Evolutionary conservation across 1,140 invertebrate species (phyloP).

Genomic region (Dufourea novaeangliae): DNA sequence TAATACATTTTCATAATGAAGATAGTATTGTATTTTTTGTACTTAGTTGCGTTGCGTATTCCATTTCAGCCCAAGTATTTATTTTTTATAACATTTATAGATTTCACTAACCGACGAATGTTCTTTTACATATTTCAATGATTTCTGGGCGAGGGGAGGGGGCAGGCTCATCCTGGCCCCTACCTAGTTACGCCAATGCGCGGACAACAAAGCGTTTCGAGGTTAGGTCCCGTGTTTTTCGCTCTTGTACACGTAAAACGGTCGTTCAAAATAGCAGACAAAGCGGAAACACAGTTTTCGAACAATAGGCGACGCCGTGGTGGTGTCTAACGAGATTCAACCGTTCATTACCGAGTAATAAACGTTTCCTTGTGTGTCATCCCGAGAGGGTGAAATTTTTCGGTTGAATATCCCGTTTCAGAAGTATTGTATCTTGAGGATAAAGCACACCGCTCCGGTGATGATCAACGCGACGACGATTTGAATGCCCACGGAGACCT

Average conservation of each 20-base stretch:
- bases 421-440: slow-evolving; percentile 11
- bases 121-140: no score
- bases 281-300: no score
- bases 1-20: no score
- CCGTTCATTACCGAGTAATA: not conserved
- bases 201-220: not conserved
- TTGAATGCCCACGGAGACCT: not conserved
- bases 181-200: no score
- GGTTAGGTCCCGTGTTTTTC: not conserved
- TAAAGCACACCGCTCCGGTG: slow-evolving; percentile 12
- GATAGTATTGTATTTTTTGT: no score
- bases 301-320: not conserved
- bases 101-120: no score
- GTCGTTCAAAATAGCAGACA: not conserved
- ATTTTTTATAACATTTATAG: no score
- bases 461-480: slow-evolving; percentile 16
- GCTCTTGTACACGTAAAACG: not conserved
- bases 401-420: not conserved
- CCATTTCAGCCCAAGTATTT: no score
- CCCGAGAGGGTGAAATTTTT: not conserved
- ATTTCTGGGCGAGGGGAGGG: no score
- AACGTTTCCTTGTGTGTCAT: not conserved
- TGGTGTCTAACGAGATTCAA: not conserved
- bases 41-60: no score
- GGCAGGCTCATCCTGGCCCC: no score